A percentile compares a stretch with the other conserved stretches of the same genome.
Evolutionary conservation across 35 echinoderm and acorn worm genomes (phyloP).

Genomic region (Ophioderma brevispina): DNA sequence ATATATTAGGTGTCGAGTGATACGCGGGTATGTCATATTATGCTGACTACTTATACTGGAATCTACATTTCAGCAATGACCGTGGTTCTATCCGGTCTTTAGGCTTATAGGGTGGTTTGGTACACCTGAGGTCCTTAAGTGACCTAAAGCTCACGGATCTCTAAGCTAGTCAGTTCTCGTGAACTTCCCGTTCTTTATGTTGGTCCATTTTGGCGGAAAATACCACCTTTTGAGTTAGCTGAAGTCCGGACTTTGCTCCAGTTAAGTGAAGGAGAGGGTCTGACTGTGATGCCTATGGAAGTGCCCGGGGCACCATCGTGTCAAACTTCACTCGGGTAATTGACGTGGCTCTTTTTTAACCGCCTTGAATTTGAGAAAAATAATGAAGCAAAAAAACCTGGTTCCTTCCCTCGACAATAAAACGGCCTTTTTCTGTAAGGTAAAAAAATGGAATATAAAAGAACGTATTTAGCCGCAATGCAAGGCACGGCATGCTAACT

Average conservation of each 20-base stretch:
- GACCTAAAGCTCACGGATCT: too few relatives aligned
- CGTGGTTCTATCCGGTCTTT: too few relatives aligned
- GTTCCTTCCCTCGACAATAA: neutral
- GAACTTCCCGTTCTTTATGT: slow-evolving; percentile 1
- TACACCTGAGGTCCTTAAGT: too few relatives aligned
- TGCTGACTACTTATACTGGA: too few relatives aligned
- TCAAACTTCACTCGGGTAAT: neutral
- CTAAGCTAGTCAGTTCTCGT: neutral
- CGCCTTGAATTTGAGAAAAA: neutral
- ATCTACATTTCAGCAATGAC: too few relatives aligned
- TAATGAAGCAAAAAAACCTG: neutral
- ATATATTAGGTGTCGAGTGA: neutral
- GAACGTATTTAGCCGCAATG: too few relatives aligned
- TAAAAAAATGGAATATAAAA: too few relatives aligned
- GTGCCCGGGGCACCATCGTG: neutral
- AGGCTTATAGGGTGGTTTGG: too few relatives aligned
- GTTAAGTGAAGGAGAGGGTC: neutral
- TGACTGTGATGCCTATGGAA: neutral
- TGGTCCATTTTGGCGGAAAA: neutral
- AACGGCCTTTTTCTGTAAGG: neutral
- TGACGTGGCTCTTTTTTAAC: neutral
- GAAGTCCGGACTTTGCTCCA: neutral
- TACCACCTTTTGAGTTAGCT: neutral
- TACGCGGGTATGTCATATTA: too few relatives aligned
- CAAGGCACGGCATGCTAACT: too few relatives aligned